These are phyloP conservation scores for Hassar affinis DNA, from an alignment of 2,113 vertebrate species.

Conservation along the genomic window DNA sequence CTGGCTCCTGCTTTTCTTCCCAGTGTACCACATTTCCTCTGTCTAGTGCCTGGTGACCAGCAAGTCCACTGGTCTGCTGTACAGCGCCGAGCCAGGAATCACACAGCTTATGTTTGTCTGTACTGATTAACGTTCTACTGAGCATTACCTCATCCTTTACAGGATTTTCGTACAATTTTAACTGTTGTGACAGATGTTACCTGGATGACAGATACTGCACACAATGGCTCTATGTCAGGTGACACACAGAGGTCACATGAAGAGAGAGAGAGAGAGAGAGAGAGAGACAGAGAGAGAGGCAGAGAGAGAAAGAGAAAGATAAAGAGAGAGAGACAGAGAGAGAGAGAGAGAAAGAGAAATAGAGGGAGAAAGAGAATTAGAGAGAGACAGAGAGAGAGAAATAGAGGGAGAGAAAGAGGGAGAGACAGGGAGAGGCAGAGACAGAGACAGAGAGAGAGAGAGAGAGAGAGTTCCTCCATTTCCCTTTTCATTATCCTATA, in stretches of 20 bases:
- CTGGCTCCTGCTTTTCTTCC: background rate
- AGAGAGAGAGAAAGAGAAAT: background rate
- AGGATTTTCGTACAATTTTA: too few relatives aligned
- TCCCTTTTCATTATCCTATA: too few relatives aligned
- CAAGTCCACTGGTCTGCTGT: background rate
- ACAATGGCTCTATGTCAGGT: background rate
- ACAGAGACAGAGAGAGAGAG: background rate
- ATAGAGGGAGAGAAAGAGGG: too few relatives aligned
- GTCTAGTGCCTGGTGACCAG: background rate
- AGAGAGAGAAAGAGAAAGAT: background rate
- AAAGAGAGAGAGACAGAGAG: background rate
- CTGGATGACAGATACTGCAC: background rate
- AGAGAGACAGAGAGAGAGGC: background rate
- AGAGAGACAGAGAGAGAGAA: too few relatives aligned
- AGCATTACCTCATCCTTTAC: background rate
- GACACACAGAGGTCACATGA: constrained; percentile 5
- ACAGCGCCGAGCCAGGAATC: background rate
- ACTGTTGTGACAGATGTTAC: background rate
- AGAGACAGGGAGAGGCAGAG: background rate
- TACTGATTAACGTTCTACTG: background rate
- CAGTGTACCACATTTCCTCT: constrained; percentile 21
- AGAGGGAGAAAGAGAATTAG: too few relatives aligned
- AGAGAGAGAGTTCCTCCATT: background rate
- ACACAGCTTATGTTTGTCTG: background rate
- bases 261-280: background rate